Percentiles rank a stretch among this genome's conserved stretches.
phyloP scores from a whole-genome alignment of 2,888 invertebrate species.

The Seira musarum region DNA sequence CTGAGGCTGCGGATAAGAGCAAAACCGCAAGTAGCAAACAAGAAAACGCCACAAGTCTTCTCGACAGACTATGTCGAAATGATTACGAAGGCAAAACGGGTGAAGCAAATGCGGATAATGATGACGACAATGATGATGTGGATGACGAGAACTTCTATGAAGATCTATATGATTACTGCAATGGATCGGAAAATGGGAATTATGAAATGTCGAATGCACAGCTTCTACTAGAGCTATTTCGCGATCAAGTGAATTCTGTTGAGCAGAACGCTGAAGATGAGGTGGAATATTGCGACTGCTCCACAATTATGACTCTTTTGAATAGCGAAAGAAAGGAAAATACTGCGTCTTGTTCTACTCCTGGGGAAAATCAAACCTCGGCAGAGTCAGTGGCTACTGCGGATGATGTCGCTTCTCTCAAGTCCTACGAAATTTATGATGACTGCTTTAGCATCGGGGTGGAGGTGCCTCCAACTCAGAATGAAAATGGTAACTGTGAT shows the following conservation, averaged over 20 bases:
- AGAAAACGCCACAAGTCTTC: constrained; percentile 24
- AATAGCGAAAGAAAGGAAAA: constrained; percentile 7
- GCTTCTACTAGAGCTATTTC: constrained; percentile 48
- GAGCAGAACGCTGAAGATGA: constrained; percentile 58
- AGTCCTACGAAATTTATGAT: constrained; percentile 53
- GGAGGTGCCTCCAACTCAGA: constrained; percentile 9
- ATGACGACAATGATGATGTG: constrained; percentile 36
- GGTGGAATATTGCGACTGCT: constrained; percentile 60
- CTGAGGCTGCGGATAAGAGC: background rate
- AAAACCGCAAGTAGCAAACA: constrained; percentile 21
- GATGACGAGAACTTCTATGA: constrained; percentile 65
- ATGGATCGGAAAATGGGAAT: constrained; percentile 51
- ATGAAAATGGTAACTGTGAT: constrained; percentile 27
- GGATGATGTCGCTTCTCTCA: constrained; percentile 20
- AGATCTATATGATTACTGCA: constrained; percentile 64
- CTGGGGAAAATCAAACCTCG: background rate
- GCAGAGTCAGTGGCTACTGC: background rate
- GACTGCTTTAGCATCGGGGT: constrained; percentile 47
- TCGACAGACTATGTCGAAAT: constrained; percentile 9
- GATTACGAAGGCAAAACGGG: constrained; percentile 19
- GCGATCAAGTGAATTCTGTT: constrained; percentile 55
- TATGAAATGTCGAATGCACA: constrained; percentile 1
- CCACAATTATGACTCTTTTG: constrained; percentile 54
- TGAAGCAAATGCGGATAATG: constrained; percentile 29
- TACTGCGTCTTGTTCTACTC: background rate